Conservation (phyloP, 2,888 invertebrate genomes). For the Cantharis rufa region DNA sequence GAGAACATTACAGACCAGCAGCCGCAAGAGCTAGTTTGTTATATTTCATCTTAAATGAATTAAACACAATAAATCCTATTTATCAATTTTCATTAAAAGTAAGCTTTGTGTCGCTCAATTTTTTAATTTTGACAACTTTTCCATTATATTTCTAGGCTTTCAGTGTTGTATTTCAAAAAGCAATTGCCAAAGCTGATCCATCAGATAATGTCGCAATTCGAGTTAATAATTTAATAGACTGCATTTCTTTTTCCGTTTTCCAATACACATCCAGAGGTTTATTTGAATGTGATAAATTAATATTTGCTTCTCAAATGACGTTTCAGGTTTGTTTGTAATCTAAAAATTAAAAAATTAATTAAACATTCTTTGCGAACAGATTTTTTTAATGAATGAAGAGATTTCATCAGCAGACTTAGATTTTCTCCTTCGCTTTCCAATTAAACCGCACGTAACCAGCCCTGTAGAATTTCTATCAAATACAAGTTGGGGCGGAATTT, state of each 20-base stretch:
- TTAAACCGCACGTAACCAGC: conserved; percentile 89
- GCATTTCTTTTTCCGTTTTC: conserved; percentile 92
- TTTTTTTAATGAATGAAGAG: conserved; percentile 84
- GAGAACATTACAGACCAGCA: conserved; percentile 86
- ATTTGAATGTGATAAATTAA: conserved; percentile 95
- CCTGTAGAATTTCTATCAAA: conserved; percentile 95
- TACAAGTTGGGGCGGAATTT: conserved; percentile 93
- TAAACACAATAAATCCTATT: conserved; percentile 95
- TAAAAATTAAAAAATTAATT: background rate
- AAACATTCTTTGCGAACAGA: conserved; percentile 58
- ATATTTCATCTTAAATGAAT: conserved; percentile 93
- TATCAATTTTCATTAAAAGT: conserved; percentile 97
- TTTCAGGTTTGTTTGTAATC: conserved; percentile 71
- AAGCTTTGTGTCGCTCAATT: conserved; percentile 19
- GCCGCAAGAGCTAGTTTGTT: conserved; percentile 91
- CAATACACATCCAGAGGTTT: conserved; percentile 93
- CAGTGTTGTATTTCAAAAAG: conserved; percentile 96
- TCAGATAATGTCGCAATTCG: conserved; percentile 77
- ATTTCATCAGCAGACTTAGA: conserved; percentile 85
- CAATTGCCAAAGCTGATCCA: conserved; percentile 85
- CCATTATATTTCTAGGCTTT: conserved; percentile 72
- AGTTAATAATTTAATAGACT: conserved; percentile 89
- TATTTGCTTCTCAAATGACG: conserved; percentile 95
- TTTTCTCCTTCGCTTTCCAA: conserved; percentile 89
- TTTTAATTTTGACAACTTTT: background rate